phyloP scores from a whole-genome alignment of 2,113 vertebrate genomes.

The Chlorodrepanis virens region DNA sequence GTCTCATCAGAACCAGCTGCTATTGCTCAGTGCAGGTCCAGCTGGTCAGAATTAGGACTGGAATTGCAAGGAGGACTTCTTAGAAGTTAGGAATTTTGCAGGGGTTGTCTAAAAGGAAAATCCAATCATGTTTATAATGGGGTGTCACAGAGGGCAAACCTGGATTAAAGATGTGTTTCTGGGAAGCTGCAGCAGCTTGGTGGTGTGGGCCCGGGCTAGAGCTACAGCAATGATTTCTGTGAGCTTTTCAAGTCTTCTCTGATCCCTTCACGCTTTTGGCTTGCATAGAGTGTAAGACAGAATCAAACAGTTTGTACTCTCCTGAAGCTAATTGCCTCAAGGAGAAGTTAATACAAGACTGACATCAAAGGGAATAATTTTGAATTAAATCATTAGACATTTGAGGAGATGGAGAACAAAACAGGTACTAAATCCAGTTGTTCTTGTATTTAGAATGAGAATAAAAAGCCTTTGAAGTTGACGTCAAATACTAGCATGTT shows the following conservation, averaged over 20 bases:
- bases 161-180: not conserved
- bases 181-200: not conserved
- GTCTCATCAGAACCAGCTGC: not conserved
- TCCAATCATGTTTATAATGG: not conserved
- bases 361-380: conserved; percentile 53
- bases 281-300: not conserved
- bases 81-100: not conserved
- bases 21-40: not conserved
- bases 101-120: not conserved
- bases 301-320: not conserved
- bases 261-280: not conserved
- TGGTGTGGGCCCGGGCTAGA: not conserved
- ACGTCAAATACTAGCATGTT: not conserved
- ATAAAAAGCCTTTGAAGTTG: conserved; percentile 42
- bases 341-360: not conserved
- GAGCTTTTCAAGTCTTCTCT: not conserved
- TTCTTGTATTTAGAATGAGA: conserved; percentile 27
- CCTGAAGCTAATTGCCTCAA: conserved; percentile 14
- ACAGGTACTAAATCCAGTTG: conserved; percentile 51
- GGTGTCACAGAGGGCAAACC: not conserved
- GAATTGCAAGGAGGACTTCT: not conserved
- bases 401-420: conserved; percentile 37
- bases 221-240: not conserved
- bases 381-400: conserved; percentile 21
- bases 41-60: not conserved